These are phyloP conservation scores for Propithecus perrieri DNA, from an alignment of 2,797 vertebrate species.

Conservation along the genomic window DNA sequence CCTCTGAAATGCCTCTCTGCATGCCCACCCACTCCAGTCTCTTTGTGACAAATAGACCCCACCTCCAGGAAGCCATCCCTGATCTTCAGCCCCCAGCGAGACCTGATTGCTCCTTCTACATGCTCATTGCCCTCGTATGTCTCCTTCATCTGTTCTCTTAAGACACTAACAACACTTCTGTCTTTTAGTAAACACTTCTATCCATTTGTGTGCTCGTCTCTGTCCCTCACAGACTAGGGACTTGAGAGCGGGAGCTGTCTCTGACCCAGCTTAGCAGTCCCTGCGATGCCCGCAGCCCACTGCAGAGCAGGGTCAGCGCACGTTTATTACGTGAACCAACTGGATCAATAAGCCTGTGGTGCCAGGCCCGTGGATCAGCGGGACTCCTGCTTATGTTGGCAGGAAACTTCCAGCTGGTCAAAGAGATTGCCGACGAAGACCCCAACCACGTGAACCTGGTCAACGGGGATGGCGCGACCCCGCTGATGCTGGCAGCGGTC, in stretches of 20 bases:
- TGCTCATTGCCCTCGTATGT: not conserved
- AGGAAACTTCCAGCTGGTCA: constrained; percentile 96
- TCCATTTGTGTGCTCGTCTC: not conserved
- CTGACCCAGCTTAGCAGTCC: not conserved
- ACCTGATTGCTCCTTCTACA: not conserved
- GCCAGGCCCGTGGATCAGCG: not conserved
- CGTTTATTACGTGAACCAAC: not conserved
- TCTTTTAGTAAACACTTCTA: not conserved
- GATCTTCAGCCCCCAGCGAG: not conserved
- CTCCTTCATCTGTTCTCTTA: not conserved
- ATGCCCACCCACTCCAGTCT: not conserved
- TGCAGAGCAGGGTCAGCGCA: not conserved
- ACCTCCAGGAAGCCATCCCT: not conserved
- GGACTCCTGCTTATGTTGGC: constrained; percentile 18
- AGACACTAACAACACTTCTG: not conserved
- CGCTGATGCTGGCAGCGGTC: constrained; percentile 97
- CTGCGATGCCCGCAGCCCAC: rapidly evolving
- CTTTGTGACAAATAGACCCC: not conserved
- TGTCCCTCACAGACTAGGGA: not conserved
- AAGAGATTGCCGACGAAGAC: constrained; percentile 96
- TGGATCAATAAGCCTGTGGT: too few species aligned
- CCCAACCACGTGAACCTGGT: constrained; percentile 92
- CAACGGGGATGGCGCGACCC: constrained; percentile 95
- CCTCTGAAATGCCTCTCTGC: not conserved
- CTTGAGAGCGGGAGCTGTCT: not conserved